Evolutionary conservation across 2,113 vertebrate genomes (phyloP), one percentile per base, ranked within the genome.

Genomic region (Myodes glareolus): DNA sequence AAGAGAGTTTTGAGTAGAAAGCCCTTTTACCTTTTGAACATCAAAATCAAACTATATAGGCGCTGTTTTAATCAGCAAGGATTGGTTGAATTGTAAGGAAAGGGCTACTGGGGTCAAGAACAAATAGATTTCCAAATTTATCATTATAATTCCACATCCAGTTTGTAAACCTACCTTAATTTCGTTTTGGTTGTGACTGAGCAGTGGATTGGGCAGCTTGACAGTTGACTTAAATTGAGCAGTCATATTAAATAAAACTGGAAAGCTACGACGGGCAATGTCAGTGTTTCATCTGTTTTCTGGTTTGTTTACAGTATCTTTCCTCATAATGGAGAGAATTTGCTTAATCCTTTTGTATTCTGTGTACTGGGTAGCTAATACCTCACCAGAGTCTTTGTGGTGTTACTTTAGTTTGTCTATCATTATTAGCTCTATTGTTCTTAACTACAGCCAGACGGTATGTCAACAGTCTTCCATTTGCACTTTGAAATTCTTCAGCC

Each of bases 71-170:
- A 63, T 96, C 78, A 90, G 55, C 92, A 92, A 91, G 76, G 78
- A 10, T 95, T 77, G 33, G 65, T 96, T 96, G 42, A 94, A 85
- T 96, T 95, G 70, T 97, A 97, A 94, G 77, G 89, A 50, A 73
- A 93, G 94, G 65, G 75, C 88, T 97, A 61, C 45, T 90, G 36
- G 75, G 65, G 47, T 55, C 85, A 88, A 86, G 68, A 90, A 91
- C 88, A 97, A 94, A 94, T 80, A 92, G 78, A 96, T 75, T 95
- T 90, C 45, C 50, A 94, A 61, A 91, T 88, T 90, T 95, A 42
- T 95, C 63, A 85, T 78, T 93, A 45, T 97, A 94, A 89, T 52
- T 67, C 65, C 19, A 12, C 85, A n/a, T 90, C 50, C 58, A 58
- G 61, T 93, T 95, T 82, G 13, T 88, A 39, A 78, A 90, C 82